Conservation (phyloP, 2,888 invertebrate genomes). For the Acleris cristana region DNA sequence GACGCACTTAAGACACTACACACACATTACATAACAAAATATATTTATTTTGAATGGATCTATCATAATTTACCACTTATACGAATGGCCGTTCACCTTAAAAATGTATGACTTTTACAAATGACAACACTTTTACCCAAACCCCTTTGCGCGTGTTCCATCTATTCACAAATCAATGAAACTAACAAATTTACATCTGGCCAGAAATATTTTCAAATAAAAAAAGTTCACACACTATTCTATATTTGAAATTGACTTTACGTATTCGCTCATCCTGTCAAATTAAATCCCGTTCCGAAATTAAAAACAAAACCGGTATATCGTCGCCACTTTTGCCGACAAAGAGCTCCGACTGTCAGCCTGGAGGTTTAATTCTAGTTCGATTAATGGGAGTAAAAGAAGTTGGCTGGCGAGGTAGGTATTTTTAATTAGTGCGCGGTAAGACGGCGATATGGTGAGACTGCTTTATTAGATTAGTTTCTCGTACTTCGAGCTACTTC, state of each 20-base stretch:
- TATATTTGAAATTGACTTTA: neutral
- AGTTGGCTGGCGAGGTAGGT: slow-evolving; percentile 64
- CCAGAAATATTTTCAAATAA: neutral
- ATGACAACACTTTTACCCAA: no score
- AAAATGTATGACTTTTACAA: no score
- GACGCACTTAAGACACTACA: no score
- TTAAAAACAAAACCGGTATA: slow-evolving; percentile 3
- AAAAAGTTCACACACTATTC: neutral
- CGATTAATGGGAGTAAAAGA: slow-evolving; percentile 65
- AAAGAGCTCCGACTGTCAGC: slow-evolving; percentile 10
- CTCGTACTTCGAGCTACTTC: no score
- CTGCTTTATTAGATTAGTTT: neutral
- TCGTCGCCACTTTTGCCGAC: neutral
- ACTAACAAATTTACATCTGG: neutral
- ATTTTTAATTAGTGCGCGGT: slow-evolving; percentile 67
- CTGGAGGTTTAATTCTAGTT: slow-evolving; percentile 48
- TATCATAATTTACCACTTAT: no score
- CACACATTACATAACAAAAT: no score
- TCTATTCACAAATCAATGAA: no score
- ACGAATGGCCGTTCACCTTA: no score
- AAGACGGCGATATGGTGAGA: slow-evolving; percentile 1
- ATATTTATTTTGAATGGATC: no score
- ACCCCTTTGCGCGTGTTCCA: no score
- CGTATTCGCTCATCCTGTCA: neutral
- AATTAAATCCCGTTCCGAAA: neutral